Base-by-base conservation (phyloP, 2,113 vertebrate species). In the Nothocercus julius region DNA sequence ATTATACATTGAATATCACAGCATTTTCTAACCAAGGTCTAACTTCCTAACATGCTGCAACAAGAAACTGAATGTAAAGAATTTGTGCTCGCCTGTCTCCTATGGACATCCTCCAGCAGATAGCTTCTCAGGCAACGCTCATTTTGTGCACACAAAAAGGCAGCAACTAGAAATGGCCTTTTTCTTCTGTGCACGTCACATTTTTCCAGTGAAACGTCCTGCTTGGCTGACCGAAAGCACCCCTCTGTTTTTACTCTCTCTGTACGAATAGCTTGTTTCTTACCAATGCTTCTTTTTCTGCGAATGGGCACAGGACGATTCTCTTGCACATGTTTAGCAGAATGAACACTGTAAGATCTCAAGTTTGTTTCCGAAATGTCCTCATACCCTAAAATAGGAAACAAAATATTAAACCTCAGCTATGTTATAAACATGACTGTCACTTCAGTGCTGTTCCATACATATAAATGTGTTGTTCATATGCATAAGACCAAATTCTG, bases 201-300 rank as follows among this genome's bases (percentile, higher is more conserved):
- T 90, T 94, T 94, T 90, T 85, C 81, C 90, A 95, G 45, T 53
- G 73, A 70, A 93, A 45, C 25, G 89, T 87, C 87, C 90, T 59
- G 77, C 90, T 78, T 93, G 74, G 82, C 90, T 94, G 91, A 88
- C 81, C 92, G 89, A 42, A 86, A 69, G 80, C 90, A 70, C 63
- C 80, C 64, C 44, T 83, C 83, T 77, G 69, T 24, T 89, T 80
- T 75, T 14, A 54, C 32, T 74, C 84, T 74, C 84, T 1, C 76
- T 79, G 78, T 7, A 93, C 89, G 84, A 95, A 92, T 2, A 93
- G 66, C 45, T 90, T 34, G n/a, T 87, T 88, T 72, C 99, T 99
- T 98, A 99, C 99, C 99, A 13, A 99, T 97, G 92, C 99, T 99
- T 96, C 99, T 98, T 96, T 98, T 99, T 94, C 99, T 98, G 94